phyloP scores from a whole-genome alignment of 2,888 invertebrate species.

The Drosophila maculinotata region DNA sequence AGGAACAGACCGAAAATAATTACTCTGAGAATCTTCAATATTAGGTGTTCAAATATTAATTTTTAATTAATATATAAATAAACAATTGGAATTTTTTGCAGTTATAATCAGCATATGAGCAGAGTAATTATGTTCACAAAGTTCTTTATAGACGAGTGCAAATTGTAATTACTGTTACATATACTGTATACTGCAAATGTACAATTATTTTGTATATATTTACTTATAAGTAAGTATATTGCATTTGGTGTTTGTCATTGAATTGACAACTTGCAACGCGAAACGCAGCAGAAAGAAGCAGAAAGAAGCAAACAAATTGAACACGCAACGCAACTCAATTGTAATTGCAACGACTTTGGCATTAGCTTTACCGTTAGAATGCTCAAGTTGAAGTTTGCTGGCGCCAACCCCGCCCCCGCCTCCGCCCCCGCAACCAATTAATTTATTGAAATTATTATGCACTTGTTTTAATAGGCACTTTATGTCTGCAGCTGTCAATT shows the following conservation, averaged over 20 bases:
- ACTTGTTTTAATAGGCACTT: too few species aligned
- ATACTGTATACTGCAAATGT: background rate
- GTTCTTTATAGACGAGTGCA: conserved; percentile 39
- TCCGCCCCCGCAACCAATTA: too few species aligned
- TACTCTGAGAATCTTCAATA: too few species aligned
- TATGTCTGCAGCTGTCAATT: too few species aligned
- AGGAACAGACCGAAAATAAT: too few species aligned
- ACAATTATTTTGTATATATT: conserved; percentile 10
- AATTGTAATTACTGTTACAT: conserved; percentile 36
- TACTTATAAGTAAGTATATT: conserved; percentile 3
- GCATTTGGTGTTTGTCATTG: conserved; percentile 62
- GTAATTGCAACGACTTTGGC: conserved; percentile 49
- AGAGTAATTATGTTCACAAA: conserved; percentile 15
- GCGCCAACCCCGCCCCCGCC: conserved; percentile 10
- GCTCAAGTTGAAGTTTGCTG: conserved; percentile 60
- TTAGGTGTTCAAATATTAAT: conserved; percentile 4
- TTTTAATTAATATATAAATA: background rate
- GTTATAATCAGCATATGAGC: conserved; percentile 1
- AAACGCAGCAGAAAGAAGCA: background rate
- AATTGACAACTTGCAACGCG: conserved; percentile 35
- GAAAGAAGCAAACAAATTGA: background rate
- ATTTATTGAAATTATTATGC: too few species aligned
- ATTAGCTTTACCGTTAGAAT: conserved; percentile 49
- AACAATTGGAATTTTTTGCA: conserved; percentile 14
- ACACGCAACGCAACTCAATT: conserved; percentile 32